These are phyloP conservation scores for Clanis bilineata DNA, from an alignment of 2,888 invertebrate genomes.

Conservation along the genomic window DNA sequence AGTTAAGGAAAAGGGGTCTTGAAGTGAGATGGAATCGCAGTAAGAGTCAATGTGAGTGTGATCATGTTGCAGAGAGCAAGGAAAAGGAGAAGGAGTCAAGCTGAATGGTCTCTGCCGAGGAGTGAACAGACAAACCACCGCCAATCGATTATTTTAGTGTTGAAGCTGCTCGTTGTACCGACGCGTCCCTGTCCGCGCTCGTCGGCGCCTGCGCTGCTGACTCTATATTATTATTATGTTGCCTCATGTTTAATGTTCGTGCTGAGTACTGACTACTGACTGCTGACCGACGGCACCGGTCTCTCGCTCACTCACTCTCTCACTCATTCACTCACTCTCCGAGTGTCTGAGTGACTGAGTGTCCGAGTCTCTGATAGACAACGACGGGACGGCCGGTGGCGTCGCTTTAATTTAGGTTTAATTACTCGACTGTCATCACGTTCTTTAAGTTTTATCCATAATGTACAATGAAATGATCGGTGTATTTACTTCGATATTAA, in stretches of 20 bases:
- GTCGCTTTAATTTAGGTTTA: conserved; percentile 58
- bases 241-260: conserved; percentile 52
- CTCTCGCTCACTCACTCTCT: not conserved
- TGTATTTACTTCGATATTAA: conserved; percentile 42
- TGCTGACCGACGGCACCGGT: not conserved
- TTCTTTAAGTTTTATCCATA: conserved; percentile 26
- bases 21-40: not conserved
- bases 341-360: not conserved
- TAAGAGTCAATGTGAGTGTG: not conserved
- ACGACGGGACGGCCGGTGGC: conserved; percentile 51
- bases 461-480: not conserved
- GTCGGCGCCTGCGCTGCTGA: conserved; percentile 33
- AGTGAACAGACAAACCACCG: conserved; percentile 80
- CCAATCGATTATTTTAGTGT: conserved; percentile 79
- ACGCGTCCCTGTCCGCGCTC: conserved; percentile 25
- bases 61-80: conserved; percentile 84
- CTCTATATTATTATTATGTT: conserved; percentile 62
- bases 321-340: not conserved
- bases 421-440: conserved; percentile 57
- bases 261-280: not conserved
- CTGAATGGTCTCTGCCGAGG: conserved; percentile 80
- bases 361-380: not conserved
- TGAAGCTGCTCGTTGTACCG: conserved; percentile 49
- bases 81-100: conserved; percentile 87
- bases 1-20: too few relatives aligned